Evolutionary conservation across 2,113 vertebrate species (phyloP).

Genomic region (Fregetta grallaria): DNA sequence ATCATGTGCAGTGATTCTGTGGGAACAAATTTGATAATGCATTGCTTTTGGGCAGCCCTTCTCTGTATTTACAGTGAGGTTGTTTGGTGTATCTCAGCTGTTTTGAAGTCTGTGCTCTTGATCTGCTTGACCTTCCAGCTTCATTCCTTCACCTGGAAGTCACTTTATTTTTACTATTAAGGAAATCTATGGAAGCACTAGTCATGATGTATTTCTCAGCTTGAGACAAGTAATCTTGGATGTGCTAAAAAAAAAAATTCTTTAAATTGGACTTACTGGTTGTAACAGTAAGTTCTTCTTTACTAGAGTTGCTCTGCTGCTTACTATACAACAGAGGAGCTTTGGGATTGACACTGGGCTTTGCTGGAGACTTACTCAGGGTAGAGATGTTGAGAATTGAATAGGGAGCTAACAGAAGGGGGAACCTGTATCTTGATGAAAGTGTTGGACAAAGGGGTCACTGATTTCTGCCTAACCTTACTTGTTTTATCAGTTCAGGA

Average conservation of each 20-base stretch:
- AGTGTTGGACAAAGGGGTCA: background rate
- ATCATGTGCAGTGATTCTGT: background rate
- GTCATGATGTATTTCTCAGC: background rate
- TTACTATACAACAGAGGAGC: background rate
- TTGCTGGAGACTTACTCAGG: background rate
- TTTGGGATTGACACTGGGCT: background rate
- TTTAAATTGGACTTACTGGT: background rate
- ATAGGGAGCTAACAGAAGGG: background rate
- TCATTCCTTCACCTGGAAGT: background rate
- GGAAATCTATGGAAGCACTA: background rate
- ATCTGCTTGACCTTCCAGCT: background rate
- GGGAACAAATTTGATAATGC: background rate
- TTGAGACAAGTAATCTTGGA: background rate
- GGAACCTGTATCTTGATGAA: background rate
- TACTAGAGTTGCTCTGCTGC: background rate
- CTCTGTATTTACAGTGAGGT: background rate
- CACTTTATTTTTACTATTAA: background rate
- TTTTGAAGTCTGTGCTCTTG: background rate
- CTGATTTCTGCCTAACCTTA: background rate
- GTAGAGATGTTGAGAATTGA: background rate
- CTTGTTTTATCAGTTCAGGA: background rate
- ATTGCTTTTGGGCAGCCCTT: background rate
- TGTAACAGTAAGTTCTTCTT: background rate
- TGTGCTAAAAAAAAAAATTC: background rate
- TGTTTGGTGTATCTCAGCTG: background rate